A percentile compares a stretch with the other conserved stretches of the same genome.
Conservation (phyloP, 2,888 invertebrate species). For the Cephus pygmeus region DNA sequence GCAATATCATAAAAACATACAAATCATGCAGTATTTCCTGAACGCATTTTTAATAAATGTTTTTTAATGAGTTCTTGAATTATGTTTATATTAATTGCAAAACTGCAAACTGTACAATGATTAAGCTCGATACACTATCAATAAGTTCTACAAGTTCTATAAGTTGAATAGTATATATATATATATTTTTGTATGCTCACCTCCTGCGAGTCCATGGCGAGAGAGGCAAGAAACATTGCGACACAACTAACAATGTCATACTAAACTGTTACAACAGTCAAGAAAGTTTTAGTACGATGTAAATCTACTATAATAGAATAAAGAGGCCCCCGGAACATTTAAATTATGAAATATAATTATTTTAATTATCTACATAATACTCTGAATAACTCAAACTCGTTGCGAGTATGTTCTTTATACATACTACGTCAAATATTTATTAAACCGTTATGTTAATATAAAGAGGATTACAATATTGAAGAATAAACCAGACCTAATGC, state of each 20-base stretch:
- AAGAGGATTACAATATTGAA: too few species aligned
- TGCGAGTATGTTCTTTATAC: too few species aligned
- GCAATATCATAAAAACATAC: background rate
- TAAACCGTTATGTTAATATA: too few species aligned
- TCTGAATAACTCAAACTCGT: too few species aligned
- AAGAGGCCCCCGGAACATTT: background rate
- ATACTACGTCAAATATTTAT: too few species aligned
- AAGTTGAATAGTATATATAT: constrained; percentile 15
- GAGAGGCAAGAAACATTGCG: constrained; percentile 68
- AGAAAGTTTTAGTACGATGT: background rate
- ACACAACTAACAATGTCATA: constrained; percentile 68
- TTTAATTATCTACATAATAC: background rate
- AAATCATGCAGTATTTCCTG: background rate
- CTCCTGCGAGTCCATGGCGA: constrained; percentile 66
- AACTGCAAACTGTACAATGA: background rate
- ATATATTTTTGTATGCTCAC: constrained; percentile 56
- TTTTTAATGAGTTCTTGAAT: background rate
- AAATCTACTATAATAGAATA: background rate
- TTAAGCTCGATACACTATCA: background rate
- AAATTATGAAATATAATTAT: background rate
- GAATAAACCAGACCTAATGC: too few species aligned
- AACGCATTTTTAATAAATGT: background rate
- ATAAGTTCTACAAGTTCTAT: background rate
- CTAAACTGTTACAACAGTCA: constrained; percentile 35
- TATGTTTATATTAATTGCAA: background rate